Base-by-base conservation (phyloP, 2,888 invertebrate genomes). In the Cordilura impudica region DNA sequence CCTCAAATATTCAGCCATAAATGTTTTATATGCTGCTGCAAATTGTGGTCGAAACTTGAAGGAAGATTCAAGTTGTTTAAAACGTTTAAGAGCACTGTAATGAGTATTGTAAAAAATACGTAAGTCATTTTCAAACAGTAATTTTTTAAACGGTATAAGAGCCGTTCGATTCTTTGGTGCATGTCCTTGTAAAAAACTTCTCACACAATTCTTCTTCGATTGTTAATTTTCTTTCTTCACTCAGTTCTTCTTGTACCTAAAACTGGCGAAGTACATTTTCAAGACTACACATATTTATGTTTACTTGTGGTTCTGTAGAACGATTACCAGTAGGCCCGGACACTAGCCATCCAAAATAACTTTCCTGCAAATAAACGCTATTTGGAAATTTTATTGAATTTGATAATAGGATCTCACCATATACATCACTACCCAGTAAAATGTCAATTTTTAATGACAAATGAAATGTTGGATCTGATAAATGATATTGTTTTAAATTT, bases 311-410 rank as follows among this genome's bases (percentile, higher is more conserved):
- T n/a, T n/a, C n/a, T n/a, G n/a, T n/a, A n/a, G n/a, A n/a, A n/a
- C n/a, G n/a, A n/a, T n/a, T n/a, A n/a, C n/a, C n/a, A n/a, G n/a
- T n/a, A n/a, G n/a, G n/a, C n/a, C 61, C 61, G 19, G 70, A 61
- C 6, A 71, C 39, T 10, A 61, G 12, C 56, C 56, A 75, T 5
- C 75, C 75, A 63, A 75, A 75, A n/a, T 58, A 7, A 21, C 54
- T 75, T 43, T 75, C 75, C 47, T 67, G 67, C 14, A 74, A 60
- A 6, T 54, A 66, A 39, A 67, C 29, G n/a, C n/a, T n/a, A n/a
- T n/a, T n/a, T n/a, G n/a, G n/a, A n/a, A n/a, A n/a, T n/a, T n/a
- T n/a, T n/a, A 74, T 47, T n/a, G 45, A 51, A 29, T 53, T 53
- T 1, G 60, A n/a, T 21, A 60, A 29, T n/a, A n/a, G n/a, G n/a